These are phyloP conservation scores for Chionodraco myersi DNA, from an alignment of 2,113 vertebrate genomes.

Conservation along the genomic window DNA sequence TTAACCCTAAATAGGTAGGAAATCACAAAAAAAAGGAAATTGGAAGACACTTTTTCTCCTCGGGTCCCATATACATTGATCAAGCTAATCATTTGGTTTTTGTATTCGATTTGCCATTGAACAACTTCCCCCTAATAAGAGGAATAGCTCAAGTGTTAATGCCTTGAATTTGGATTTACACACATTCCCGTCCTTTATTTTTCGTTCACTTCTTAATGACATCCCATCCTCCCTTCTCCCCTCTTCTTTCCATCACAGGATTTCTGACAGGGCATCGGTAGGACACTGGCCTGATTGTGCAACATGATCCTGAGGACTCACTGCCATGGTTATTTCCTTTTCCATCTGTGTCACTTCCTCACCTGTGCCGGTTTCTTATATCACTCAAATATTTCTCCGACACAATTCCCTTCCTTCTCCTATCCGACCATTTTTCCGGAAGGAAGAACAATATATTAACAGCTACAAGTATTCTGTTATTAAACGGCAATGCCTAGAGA, in stretches of 20 bases:
- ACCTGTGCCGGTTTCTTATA: not conserved
- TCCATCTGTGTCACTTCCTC: conserved; percentile 10
- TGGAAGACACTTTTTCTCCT: too few species aligned
- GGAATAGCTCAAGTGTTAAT: not conserved
- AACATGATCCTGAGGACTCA: conserved; percentile 23
- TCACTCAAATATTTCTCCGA: not conserved
- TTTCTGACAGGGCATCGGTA: not conserved
- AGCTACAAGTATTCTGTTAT: not conserved
- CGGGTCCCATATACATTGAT: too few species aligned
- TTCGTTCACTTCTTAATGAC: not conserved
- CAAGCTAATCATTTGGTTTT: not conserved
- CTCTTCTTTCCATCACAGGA: conserved; percentile 3
- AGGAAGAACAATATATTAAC: not conserved
- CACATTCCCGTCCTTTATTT: not conserved
- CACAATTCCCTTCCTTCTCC: not conserved
- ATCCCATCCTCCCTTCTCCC: not conserved
- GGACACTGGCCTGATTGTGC: conserved; percentile 11
- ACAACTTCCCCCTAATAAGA: not conserved
- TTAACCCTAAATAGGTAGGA: too few species aligned
- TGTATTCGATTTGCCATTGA: not conserved
- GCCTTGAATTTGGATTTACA: not conserved
- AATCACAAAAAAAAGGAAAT: too few species aligned
- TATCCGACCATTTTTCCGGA: not conserved
- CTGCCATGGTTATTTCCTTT: conserved; percentile 11
- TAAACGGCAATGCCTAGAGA: not conserved